These are phyloP conservation scores for Morpho deidamia DNA, from an alignment of 2,888 invertebrate species.

Conservation along the genomic window DNA sequence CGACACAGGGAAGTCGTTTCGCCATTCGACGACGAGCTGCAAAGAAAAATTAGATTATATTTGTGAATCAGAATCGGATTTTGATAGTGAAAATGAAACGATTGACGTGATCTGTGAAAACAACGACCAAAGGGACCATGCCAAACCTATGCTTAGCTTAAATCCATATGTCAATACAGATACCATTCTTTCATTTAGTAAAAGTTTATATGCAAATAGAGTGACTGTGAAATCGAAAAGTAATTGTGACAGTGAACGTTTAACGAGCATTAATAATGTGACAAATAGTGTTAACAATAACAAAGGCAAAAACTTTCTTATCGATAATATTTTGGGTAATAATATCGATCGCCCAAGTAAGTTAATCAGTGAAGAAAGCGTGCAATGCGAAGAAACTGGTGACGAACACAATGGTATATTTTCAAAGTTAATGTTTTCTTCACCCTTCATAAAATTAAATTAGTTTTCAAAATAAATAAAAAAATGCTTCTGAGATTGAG, in stretches of 20 bases:
- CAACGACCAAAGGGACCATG: constrained; percentile 39
- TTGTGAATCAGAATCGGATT: constrained; percentile 55
- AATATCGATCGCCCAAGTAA: constrained; percentile 37
- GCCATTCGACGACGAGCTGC: constrained; percentile 26
- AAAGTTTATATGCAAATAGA: constrained; percentile 39
- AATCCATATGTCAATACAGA: constrained; percentile 38
- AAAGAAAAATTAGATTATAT: constrained; percentile 41
- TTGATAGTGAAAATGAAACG: constrained; percentile 70
- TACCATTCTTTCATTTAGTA: constrained; percentile 46
- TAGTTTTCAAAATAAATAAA: too few relatives aligned
- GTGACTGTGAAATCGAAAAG: constrained; percentile 36
- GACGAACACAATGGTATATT: constrained; percentile 68
- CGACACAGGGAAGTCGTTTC: constrained; percentile 33
- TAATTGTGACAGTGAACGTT: constrained; percentile 21
- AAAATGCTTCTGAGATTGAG: too few relatives aligned
- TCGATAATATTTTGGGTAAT: constrained; percentile 76
- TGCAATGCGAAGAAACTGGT: constrained; percentile 51
- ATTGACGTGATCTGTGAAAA: constrained; percentile 71
- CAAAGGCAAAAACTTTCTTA: constrained; percentile 75
- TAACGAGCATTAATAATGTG: constrained; percentile 36
- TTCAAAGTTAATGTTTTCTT: too few relatives aligned
- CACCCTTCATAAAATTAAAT: too few relatives aligned
- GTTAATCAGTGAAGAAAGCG: constrained; percentile 32
- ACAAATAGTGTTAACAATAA: constrained; percentile 36
- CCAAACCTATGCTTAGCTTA: constrained; percentile 30